Conservation (phyloP, 2,797 vertebrate genomes). For the Oreortyx pictus region DNA sequence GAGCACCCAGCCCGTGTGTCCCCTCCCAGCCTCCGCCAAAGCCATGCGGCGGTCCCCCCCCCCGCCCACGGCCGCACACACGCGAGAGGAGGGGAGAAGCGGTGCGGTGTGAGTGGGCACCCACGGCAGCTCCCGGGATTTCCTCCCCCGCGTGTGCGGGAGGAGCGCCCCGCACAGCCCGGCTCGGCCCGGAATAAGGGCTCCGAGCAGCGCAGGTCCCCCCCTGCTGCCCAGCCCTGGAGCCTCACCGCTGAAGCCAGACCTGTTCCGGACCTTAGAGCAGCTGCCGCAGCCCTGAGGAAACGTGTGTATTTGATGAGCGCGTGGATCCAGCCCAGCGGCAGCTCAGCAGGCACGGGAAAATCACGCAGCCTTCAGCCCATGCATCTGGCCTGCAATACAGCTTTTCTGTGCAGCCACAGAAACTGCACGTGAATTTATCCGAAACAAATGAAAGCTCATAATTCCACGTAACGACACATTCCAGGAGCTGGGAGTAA, state of each 20-base stretch:
- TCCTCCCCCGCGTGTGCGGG: conserved; percentile 56
- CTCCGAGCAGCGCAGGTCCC: too few relatives aligned
- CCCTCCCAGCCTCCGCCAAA: conserved; percentile 59
- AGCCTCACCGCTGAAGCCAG: too few relatives aligned
- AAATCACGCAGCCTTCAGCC: neutral
- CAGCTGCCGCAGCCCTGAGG: too few relatives aligned
- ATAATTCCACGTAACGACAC: neutral
- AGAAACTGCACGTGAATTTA: neutral
- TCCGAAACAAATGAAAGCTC: neutral
- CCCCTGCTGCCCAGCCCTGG: too few relatives aligned
- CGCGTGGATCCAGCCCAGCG: neutral
- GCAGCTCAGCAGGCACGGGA: neutral
- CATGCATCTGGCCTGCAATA: neutral
- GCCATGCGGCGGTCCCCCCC: conserved; percentile 67
- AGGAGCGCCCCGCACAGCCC: conserved; percentile 1
- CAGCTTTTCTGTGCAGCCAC: neutral
- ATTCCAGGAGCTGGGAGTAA: neutral
- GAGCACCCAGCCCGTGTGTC: conserved; percentile 56
- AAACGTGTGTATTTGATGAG: neutral
- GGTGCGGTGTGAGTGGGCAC: neutral
- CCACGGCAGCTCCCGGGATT: conserved; percentile 50
- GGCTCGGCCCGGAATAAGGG: too few relatives aligned
- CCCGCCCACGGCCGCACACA: conserved; percentile 64
- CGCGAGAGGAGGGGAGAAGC: conserved; percentile 15
- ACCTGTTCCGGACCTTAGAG: too few relatives aligned